Conservation (phyloP, 1,140 invertebrate genomes). For the Caenorhabditis inopinata region DNA sequence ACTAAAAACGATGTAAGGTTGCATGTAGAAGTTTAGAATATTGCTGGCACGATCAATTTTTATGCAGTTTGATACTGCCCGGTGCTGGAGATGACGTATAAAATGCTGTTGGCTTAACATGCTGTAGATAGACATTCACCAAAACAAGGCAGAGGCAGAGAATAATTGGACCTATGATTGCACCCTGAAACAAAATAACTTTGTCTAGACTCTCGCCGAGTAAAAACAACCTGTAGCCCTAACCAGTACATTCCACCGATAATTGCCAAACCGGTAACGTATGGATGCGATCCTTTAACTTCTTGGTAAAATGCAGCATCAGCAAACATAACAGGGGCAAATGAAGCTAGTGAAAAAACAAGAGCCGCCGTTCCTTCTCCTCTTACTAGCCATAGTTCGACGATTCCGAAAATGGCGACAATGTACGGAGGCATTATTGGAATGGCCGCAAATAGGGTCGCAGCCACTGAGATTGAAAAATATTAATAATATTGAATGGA, state of each 20-base stretch:
- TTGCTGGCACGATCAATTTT: neutral
- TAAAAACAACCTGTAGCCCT: constrained; percentile 74
- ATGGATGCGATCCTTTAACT: constrained; percentile 94
- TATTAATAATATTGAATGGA: neutral
- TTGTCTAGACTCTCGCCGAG: neutral
- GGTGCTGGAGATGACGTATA: neutral
- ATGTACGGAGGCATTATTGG: constrained; percentile 91
- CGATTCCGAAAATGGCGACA: constrained; percentile 84
- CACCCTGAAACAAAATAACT: constrained; percentile 72
- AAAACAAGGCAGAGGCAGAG: constrained; percentile 82
- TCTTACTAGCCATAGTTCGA: constrained; percentile 90
- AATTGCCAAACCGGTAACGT: constrained; percentile 93
- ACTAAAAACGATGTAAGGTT: neutral
- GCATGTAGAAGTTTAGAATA: neutral
- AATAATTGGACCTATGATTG: constrained; percentile 89
- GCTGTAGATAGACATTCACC: constrained; percentile 73
- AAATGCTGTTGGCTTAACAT: neutral
- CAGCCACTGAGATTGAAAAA: constrained; percentile 73
- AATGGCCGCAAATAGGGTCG: constrained; percentile 85
- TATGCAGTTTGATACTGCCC: neutral
- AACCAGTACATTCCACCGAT: constrained; percentile 96
- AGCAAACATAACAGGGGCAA: constrained; percentile 83
- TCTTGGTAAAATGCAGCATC: constrained; percentile 93
- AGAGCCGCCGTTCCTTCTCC: constrained; percentile 77
- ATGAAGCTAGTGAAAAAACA: constrained; percentile 72